A percentile compares a stretch with the other conserved stretches of the same genome.
These are phyloP conservation scores for Amyelois transitella DNA, from an alignment of 1,140 invertebrate species.

Conservation along the genomic window DNA sequence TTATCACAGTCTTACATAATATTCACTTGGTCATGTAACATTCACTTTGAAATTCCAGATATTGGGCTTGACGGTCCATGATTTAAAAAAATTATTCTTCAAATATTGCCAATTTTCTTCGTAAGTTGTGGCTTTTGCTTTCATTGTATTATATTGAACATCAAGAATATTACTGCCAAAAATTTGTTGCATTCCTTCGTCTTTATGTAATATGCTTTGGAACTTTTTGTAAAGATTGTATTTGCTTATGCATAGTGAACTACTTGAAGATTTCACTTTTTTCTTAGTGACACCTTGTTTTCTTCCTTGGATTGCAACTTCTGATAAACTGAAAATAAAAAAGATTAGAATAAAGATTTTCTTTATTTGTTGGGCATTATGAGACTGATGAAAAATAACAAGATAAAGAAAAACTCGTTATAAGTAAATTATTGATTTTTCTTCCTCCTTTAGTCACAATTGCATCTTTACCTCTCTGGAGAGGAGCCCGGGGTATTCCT, in stretches of 20 bases:
- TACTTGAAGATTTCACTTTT: slow-evolving; percentile 70
- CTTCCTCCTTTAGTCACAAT: no score
- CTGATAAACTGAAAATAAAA: slow-evolving; percentile 77
- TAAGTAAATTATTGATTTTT: no score
- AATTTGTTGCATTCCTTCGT: slow-evolving; percentile 30
- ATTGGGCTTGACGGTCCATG: slow-evolving; percentile 76
- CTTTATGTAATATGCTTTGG: slow-evolving; percentile 60
- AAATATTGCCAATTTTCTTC: slow-evolving; percentile 64
- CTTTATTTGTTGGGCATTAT: no score
- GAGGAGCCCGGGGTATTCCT: no score
- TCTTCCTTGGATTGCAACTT: slow-evolving; percentile 86
- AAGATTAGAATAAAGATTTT: no score
- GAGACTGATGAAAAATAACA: no score
- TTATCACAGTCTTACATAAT: not conserved
- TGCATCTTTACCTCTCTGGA: no score
- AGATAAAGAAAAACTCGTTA: no score
- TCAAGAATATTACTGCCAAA: slow-evolving; percentile 35
- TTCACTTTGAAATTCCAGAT: slow-evolving; percentile 62
- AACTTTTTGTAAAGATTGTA: slow-evolving; percentile 76
- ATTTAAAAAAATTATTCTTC: slow-evolving; percentile 71
- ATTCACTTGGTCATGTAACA: slow-evolving; percentile 3
- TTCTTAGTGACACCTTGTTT: slow-evolving; percentile 89
- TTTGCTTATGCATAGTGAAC: slow-evolving; percentile 78
- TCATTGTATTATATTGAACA: slow-evolving; percentile 70
- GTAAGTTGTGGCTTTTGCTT: slow-evolving; percentile 65